A percentile compares a stretch with the other conserved stretches of the same genome.
Evolutionary conservation across 2,113 vertebrate genomes (phyloP).

Genomic region (Spizaetus ornatus): DNA sequence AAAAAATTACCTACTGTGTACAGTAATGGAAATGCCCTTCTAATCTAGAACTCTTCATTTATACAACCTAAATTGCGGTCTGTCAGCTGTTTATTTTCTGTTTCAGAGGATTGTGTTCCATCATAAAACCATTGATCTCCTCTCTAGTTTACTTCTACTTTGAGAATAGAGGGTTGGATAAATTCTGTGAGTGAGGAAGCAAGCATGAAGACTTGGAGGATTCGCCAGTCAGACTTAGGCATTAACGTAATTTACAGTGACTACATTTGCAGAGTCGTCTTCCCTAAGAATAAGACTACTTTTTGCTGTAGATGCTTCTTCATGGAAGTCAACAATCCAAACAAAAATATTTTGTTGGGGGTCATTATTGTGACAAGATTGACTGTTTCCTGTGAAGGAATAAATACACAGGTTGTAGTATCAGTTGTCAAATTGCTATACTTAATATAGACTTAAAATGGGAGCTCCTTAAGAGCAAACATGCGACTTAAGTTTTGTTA

Average conservation of each 20-base stretch:
- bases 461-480: neutral
- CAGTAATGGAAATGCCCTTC: neutral
- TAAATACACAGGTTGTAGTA: accelerated
- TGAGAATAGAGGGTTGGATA: neutral
- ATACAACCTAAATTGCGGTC: neutral
- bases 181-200: neutral
- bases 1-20: neutral
- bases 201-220: neutral
- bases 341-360: neutral
- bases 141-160: neutral
- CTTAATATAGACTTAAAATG: neutral
- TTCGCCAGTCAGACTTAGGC: neutral
- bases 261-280: neutral
- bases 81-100: neutral
- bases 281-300: neutral
- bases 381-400: neutral
- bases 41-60: neutral
- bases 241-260: neutral
- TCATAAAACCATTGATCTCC: neutral
- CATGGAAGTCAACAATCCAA: neutral
- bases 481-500: neutral
- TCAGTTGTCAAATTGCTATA: neutral
- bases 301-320: neutral
- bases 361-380: neutral
- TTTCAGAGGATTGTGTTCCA: neutral